Evolutionary conservation across 2,888 invertebrate genomes (phyloP).

Genomic region (Polia nebulosa): DNA sequence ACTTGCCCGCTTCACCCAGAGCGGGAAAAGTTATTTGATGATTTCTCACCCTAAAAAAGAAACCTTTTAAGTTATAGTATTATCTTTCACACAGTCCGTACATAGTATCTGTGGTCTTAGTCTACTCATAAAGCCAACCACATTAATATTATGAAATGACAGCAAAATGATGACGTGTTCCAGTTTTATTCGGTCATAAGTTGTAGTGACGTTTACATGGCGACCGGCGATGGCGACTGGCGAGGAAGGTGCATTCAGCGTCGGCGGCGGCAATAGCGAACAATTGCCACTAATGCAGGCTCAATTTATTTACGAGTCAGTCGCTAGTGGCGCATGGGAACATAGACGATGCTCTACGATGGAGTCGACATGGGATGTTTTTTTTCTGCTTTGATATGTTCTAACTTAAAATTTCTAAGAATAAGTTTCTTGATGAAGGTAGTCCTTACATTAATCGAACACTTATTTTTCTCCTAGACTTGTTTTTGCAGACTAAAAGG

Average conservation of each 20-base stretch:
- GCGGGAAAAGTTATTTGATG: too few relatives aligned
- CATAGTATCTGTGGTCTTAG: background rate
- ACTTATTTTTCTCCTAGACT: background rate
- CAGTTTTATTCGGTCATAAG: slow-evolving; percentile 56
- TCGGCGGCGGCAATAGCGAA: slow-evolving; percentile 85
- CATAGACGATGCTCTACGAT: slow-evolving; percentile 70
- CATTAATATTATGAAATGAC: slow-evolving; percentile 15
- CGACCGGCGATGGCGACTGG: slow-evolving; percentile 56
- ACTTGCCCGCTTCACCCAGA: too few relatives aligned
- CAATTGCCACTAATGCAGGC: slow-evolving; percentile 91
- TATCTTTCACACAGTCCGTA: background rate
- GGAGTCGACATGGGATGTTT: slow-evolving; percentile 71
- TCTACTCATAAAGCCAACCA: background rate
- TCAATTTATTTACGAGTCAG: slow-evolving; percentile 90
- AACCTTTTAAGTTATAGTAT: too few relatives aligned
- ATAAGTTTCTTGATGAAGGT: background rate
- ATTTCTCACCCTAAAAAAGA: too few relatives aligned
- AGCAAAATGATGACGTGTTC: slow-evolving; percentile 49
- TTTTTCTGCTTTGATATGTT: slow-evolving; percentile 16
- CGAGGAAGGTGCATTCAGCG: slow-evolving; percentile 78
- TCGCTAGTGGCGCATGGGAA: slow-evolving; percentile 85
- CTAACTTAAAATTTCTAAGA: background rate
- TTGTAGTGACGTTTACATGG: slow-evolving; percentile 62
- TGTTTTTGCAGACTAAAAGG: background rate
- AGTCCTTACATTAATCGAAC: background rate